phyloP scores from a whole-genome alignment of 2,113 vertebrate species.

The Ammospiza nelsoni region DNA sequence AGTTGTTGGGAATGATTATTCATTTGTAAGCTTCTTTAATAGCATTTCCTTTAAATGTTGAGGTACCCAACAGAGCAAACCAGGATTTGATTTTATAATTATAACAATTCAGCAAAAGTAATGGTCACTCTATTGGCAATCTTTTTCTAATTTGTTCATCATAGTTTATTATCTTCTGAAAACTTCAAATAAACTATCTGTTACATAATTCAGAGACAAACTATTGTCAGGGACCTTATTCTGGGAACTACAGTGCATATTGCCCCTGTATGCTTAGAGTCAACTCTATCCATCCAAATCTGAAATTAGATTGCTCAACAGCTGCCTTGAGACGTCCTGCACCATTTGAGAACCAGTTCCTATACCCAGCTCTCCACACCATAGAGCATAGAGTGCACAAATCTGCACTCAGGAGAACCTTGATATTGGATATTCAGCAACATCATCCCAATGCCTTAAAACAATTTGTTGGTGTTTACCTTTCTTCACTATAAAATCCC shows the following conservation, averaged over 20 bases:
- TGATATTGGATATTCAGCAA: background rate
- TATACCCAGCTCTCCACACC: background rate
- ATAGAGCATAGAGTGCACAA: background rate
- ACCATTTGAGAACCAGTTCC: background rate
- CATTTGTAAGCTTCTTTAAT: conserved; percentile 91
- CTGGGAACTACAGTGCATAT: background rate
- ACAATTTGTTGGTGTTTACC: background rate
- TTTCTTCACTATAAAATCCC: background rate
- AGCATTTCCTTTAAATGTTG: conserved; percentile 88
- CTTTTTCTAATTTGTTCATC: conserved; percentile 58
- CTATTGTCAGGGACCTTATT: background rate
- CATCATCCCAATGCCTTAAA: background rate
- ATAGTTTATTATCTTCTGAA: conserved; percentile 7
- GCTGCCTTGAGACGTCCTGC: background rate
- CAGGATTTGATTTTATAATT: conserved; percentile 87
- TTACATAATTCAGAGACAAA: background rate
- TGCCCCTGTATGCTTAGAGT: background rate
- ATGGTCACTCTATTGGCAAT: conserved; percentile 63
- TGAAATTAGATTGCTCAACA: background rate
- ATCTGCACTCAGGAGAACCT: background rate
- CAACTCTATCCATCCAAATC: background rate
- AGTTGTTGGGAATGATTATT: conserved; percentile 90
- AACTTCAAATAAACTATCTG: conserved; percentile 37
- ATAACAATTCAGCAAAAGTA: conserved; percentile 77
- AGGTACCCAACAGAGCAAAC: conserved; percentile 77